Conservation (phyloP, 2,888 invertebrate species). For the Pachydiplax longipennis region DNA sequence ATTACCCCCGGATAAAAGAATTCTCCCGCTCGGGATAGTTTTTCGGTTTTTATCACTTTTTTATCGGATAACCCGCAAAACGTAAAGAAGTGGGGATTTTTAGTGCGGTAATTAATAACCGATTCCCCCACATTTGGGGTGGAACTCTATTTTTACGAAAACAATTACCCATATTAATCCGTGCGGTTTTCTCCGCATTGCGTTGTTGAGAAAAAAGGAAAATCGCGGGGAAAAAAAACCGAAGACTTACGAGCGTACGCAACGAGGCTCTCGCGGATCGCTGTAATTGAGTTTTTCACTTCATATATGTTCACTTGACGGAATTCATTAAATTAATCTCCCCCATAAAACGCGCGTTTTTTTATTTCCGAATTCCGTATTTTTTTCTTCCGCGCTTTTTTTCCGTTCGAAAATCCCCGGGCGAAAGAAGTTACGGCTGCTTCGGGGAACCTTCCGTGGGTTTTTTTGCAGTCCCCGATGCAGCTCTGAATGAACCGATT, state of each 20-base stretch:
- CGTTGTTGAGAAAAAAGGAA: background rate
- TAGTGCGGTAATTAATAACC: background rate
- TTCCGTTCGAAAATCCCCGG: background rate
- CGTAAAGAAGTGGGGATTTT: background rate
- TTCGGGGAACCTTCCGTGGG: background rate
- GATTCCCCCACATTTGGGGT: background rate
- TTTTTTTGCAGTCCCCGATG: background rate
- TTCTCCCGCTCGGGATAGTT: background rate
- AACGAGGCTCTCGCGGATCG: background rate
- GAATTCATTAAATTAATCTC: constrained; percentile 30
- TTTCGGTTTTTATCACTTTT: background rate
- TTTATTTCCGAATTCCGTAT: no score
- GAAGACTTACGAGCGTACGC: background rate
- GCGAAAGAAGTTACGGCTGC: background rate
- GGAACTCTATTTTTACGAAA: background rate
- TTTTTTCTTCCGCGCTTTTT: background rate
- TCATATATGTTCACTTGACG: constrained; percentile 8
- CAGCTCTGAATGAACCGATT: background rate
- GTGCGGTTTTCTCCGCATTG: background rate
- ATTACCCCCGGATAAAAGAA: background rate
- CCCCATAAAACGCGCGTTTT: background rate
- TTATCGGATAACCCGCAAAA: no score
- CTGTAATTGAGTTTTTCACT: constrained; percentile 10
- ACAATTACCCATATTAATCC: background rate
- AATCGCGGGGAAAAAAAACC: background rate